Conservation (phyloP, 2,888 invertebrate genomes). For the Oligia fasciuncula region DNA sequence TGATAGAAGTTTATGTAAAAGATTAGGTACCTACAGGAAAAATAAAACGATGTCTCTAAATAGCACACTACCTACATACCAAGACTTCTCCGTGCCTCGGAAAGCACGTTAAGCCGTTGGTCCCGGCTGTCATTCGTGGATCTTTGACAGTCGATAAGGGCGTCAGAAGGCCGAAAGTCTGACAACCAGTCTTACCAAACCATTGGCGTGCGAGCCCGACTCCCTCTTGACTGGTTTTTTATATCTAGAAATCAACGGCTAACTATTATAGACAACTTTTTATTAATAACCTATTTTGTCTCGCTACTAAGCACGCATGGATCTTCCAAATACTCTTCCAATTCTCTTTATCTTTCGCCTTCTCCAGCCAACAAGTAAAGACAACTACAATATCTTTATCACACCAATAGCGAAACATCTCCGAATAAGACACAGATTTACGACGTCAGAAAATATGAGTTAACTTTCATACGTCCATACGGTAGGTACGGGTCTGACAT, state of each 20-base stretch:
- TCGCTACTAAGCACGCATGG: too few species aligned
- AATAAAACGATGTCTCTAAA: too few species aligned
- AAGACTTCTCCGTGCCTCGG: too few species aligned
- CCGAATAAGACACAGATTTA: constrained; percentile 46
- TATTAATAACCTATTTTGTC: not conserved
- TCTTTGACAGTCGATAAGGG: too few species aligned
- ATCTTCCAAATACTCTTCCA: not conserved
- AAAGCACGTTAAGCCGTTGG: too few species aligned
- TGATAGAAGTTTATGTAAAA: too few species aligned
- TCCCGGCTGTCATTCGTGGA: too few species aligned
- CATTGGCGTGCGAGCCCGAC: too few species aligned
- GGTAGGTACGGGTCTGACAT: constrained; percentile 40
- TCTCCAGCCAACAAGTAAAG: not conserved
- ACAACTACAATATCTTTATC: constrained; percentile 17
- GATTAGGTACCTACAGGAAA: too few species aligned
- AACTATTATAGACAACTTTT: not conserved
- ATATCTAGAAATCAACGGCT: not conserved
- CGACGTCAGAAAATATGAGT: constrained; percentile 51
- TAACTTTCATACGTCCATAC: constrained; percentile 49
- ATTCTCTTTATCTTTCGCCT: not conserved
- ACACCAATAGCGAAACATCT: constrained; percentile 29
- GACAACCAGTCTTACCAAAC: too few species aligned
- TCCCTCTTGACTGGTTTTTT: not conserved
- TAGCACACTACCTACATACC: too few species aligned
- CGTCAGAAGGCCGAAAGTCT: too few species aligned